Evolutionary conservation across 2,797 vertebrate species (phyloP).

Genomic region (Eulemur rubriventer): DNA sequence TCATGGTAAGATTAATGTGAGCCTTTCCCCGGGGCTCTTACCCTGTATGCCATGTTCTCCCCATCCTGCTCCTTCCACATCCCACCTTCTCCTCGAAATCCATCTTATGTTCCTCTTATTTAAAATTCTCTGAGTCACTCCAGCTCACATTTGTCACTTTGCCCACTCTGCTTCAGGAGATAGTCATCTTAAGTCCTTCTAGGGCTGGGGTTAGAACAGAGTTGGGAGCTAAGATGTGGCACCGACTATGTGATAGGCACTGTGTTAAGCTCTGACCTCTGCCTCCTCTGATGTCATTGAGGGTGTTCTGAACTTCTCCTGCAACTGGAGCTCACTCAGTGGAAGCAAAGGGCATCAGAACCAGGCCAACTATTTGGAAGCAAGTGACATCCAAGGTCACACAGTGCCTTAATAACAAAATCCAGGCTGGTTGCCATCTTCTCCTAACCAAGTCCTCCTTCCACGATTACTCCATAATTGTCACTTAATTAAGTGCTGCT

Average conservation of each 20-base stretch:
- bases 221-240: background rate
- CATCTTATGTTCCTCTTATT: background rate
- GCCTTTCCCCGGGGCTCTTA: background rate
- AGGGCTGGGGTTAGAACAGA: background rate
- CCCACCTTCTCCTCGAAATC: background rate
- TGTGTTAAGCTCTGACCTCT: background rate
- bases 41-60: background rate
- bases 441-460: background rate
- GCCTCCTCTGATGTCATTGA: background rate
- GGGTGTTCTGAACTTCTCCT: background rate
- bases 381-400: background rate
- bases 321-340: background rate
- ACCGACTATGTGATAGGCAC: background rate
- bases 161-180: background rate
- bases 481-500: background rate
- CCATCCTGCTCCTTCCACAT: background rate
- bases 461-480: background rate
- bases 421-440: background rate
- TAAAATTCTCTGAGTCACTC: background rate
- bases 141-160: background rate
- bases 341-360: background rate
- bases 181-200: background rate
- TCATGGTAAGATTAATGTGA: background rate
- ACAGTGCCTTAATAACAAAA: background rate
- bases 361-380: background rate